Conservation (phyloP, 2,888 invertebrate genomes). For the Spialia ferax region DNA sequence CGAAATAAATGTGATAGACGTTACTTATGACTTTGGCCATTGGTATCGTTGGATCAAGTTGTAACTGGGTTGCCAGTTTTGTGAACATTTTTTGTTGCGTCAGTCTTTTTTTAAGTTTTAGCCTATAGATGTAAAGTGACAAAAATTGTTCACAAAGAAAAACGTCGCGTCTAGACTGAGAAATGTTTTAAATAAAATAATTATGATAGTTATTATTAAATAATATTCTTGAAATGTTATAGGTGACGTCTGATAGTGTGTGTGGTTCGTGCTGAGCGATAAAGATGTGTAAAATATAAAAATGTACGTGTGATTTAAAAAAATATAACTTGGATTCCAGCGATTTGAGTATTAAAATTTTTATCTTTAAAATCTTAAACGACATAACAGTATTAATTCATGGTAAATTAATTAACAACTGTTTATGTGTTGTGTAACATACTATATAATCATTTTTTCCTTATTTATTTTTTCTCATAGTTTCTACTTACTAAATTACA, state of each 20-base stretch:
- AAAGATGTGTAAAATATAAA: neutral
- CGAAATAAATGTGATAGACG: neutral
- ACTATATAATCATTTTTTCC: too few relatives aligned
- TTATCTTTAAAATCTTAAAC: neutral
- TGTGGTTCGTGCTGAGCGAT: slow-evolving; percentile 30
- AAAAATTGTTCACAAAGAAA: slow-evolving; percentile 34
- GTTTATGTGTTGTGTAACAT: too few relatives aligned
- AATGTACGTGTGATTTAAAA: neutral
- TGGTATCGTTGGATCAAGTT: neutral
- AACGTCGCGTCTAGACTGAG: slow-evolving; percentile 36
- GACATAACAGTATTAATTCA: too few relatives aligned
- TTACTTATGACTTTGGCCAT: neutral
- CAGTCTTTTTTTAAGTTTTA: neutral
- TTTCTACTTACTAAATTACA: too few relatives aligned
- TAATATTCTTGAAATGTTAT: slow-evolving; percentile 5
- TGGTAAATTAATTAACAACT: too few relatives aligned
- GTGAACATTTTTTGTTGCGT: slow-evolving; percentile 55
- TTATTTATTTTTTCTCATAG: too few relatives aligned
- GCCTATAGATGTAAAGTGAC: neutral
- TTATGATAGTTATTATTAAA: slow-evolving; percentile 1
- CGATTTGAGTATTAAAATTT: neutral
- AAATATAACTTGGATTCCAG: neutral
- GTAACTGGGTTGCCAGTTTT: slow-evolving; percentile 57
- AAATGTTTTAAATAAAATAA: slow-evolving; percentile 31
- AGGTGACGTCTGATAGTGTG: slow-evolving; percentile 6